phyloP scores from a whole-genome alignment of 2,113 vertebrate species.

The Calidris pugnax region DNA sequence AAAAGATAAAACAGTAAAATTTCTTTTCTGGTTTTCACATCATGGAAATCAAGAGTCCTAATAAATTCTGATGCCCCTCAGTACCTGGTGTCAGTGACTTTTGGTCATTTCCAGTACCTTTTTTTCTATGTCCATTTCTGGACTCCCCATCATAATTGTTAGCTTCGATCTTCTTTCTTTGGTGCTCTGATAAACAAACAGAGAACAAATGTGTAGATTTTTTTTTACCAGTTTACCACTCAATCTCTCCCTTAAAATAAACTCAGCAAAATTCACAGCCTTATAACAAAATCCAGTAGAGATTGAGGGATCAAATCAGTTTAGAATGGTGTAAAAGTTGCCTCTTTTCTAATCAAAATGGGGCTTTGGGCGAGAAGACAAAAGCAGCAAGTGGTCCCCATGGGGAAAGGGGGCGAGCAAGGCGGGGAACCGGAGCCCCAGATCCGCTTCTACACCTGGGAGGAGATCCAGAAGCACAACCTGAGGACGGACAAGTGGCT shows the following conservation, averaged over 20 bases:
- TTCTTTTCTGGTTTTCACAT: not conserved
- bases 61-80: not conserved
- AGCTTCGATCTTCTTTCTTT: not conserved
- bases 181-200: not conserved
- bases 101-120: not conserved
- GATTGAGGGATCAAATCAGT: not conserved
- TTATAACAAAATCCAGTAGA: not conserved
- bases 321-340: not conserved
- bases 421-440: conserved; percentile 69
- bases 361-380: too few relatives aligned
- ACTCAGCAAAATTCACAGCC: not conserved
- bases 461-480: conserved; percentile 89
- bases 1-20: not conserved
- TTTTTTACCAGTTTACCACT: not conserved
- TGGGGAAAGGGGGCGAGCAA: conserved; percentile 79
- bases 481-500: conserved; percentile 88
- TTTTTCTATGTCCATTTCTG: not conserved
- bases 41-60: not conserved
- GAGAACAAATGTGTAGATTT: not conserved
- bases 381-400: too few relatives aligned
- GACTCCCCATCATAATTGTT: not conserved
- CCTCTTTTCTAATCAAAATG: not conserved
- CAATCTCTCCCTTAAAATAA: not conserved
- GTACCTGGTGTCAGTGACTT: not conserved
- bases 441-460: conserved; percentile 83